Percentiles rank a stretch among this genome's conserved stretches.
These are phyloP conservation scores for Chamaea fasciata DNA, from an alignment of 2,113 vertebrate species.

Conservation along the genomic window DNA sequence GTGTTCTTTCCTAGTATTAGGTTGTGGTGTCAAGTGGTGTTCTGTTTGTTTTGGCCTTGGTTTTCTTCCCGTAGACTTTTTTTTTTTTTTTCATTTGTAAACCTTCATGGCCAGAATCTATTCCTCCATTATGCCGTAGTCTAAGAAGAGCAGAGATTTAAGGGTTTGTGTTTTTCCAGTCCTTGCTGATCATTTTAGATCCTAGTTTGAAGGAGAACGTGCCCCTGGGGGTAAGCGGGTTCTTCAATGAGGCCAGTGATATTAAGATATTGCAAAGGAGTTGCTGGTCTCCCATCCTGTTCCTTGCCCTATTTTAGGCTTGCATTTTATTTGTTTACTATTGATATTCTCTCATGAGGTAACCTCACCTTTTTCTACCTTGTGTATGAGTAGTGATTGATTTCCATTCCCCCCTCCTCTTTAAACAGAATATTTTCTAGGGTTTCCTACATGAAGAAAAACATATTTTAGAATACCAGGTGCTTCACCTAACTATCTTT, in stretches of 20 bases:
- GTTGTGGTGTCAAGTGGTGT: not conserved
- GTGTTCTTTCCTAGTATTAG: not conserved
- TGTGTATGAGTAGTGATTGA: not conserved
- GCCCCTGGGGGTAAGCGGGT: not conserved
- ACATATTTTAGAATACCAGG: not conserved
- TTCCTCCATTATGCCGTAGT: not conserved
- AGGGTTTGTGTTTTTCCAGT: not conserved
- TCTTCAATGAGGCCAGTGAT: not conserved
- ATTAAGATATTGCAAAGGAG: not conserved
- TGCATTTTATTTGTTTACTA: not conserved
- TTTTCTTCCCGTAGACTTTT: not conserved
- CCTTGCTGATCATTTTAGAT: not conserved
- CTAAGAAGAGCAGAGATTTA: not conserved
- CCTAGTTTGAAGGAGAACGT: not conserved
- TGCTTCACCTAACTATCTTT: not conserved
- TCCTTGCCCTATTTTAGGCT: not conserved
- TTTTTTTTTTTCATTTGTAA: not conserved
- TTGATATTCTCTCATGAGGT: not conserved
- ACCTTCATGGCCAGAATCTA: not conserved
- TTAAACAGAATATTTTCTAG: not conserved
- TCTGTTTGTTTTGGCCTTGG: slow-evolving; percentile 5
- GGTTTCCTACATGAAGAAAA: not conserved
- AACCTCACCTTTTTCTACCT: not conserved
- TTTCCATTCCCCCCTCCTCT: not conserved
- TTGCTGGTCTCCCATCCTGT: not conserved